Evolutionary conservation across 1,140 invertebrate species (phyloP), one percentile per base, ranked within the genome.

Genomic region (Drosophila rufa): DNA sequence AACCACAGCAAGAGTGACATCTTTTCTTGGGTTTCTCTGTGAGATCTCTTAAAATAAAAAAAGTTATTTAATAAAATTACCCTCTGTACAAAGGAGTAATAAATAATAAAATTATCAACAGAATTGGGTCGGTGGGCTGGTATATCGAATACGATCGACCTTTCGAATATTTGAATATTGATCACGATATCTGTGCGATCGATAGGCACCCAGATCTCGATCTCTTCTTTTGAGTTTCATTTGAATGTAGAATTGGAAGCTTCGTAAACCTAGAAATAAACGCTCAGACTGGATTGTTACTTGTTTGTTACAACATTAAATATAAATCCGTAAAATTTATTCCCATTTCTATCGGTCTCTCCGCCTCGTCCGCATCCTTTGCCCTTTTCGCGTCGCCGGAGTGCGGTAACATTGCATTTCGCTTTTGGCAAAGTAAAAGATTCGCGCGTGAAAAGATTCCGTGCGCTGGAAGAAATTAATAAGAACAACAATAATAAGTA

Each of bases 401-500:
- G 47, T 40, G 14, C 69, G 71, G 68, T 50, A 25, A 75, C 70
- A 75, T 64, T 65, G 53, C 53, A 55, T 55, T 55, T 45, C 27
- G 22, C 40, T 36, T 27, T 36, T 22, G 36, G 40, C 46, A 64
- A 76, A 45, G 25, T 50, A 82, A 47, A 48, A 50, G 40, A 36
- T 80, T 82, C 53, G 83, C 83, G 82, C 83, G 77, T 87, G 84
- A 87, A 83, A 74, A 71, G 53, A 56, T 64, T 75, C 43, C 47
- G 59, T 43, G 65, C 36, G 48, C 40, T 56, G 62, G 27, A 43
- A 68, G 66, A 53, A 81, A 69, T 62, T 15, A 36, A 48, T 46
- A 47, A 47, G 42, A 3, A 19, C 33, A n/a, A 69, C 36, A 38
- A 14, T 67, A n/a, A 62, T 55, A 40, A 55, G 11, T 55, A 22